Conservation (phyloP, 2,113 vertebrate species). For the Leptodactylus fuscus region DNA sequence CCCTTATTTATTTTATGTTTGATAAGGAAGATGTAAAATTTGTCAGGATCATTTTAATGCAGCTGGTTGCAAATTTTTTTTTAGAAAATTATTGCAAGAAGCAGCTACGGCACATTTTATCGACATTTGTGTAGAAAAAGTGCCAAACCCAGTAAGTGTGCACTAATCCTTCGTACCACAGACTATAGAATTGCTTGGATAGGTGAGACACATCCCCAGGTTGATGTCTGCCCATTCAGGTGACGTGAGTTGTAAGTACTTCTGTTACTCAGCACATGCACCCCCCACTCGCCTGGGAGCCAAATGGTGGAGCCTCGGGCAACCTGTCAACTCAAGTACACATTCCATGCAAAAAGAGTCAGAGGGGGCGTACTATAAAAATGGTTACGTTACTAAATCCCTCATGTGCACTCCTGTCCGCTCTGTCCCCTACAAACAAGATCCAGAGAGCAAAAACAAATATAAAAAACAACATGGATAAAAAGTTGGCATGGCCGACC, state of each 20-base stretch:
- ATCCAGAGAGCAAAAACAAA: not conserved
- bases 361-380: not conserved
- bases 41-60: too few relatives aligned
- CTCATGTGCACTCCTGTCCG: not conserved
- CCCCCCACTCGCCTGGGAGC: conserved; percentile 2
- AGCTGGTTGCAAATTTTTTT: too few relatives aligned
- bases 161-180: too few relatives aligned
- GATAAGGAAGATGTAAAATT: too few relatives aligned
- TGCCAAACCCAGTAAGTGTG: too few relatives aligned
- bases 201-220: too few relatives aligned
- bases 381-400: not conserved
- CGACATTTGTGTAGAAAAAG: too few relatives aligned
- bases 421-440: not conserved
- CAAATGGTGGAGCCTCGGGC: not conserved
- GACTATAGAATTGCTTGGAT: too few relatives aligned
- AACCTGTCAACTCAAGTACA: conserved; percentile 50
- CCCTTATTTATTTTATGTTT: too few relatives aligned
- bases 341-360: not conserved
- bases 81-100: too few relatives aligned
- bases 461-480: not conserved
- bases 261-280: conserved; percentile 27
- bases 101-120: too few relatives aligned
- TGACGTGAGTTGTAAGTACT: conserved; percentile 8
- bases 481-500: not conserved
- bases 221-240: not conserved